Conservation (phyloP, 2,797 vertebrate genomes). For the Antrozous pallidus region DNA sequence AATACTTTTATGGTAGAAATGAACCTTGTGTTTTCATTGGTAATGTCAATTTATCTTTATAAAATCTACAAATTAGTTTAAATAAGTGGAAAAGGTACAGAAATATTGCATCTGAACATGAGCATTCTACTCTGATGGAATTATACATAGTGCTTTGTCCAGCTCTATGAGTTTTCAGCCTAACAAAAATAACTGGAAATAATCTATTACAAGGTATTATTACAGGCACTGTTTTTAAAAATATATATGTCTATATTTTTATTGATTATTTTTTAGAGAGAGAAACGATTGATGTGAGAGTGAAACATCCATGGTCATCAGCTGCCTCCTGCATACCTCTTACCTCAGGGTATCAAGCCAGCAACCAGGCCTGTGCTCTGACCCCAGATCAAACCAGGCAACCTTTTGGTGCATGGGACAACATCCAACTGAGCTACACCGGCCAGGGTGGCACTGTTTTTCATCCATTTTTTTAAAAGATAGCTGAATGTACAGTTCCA, state of each 20-base stretch:
- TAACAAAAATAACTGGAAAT: conserved; percentile 41
- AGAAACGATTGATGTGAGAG: background rate
- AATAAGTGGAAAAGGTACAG: background rate
- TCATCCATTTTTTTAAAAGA: conserved; percentile 14
- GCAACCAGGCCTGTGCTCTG: background rate
- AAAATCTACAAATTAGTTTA: conserved; percentile 31
- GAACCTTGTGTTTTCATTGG: conserved; percentile 30
- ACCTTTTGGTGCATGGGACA: background rate
- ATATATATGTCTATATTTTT: background rate
- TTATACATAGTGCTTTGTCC: background rate
- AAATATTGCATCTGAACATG: background rate
- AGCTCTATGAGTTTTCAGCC: conserved; percentile 5
- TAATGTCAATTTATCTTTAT: conserved; percentile 30
- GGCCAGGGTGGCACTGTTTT: conserved; percentile 21
- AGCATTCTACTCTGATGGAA: background rate
- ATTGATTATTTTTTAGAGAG: background rate
- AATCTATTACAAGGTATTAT: no score
- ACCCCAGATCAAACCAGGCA: background rate
- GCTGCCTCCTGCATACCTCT: background rate
- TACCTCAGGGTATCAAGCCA: background rate
- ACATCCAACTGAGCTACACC: background rate
- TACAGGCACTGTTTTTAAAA: background rate
- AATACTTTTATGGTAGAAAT: conserved; percentile 11
- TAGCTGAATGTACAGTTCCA: background rate
- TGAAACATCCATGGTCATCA: background rate